Evolutionary conservation across 2,113 vertebrate genomes (phyloP), one percentile per base, ranked within the genome.

Genomic region (Megalops atlanticus): DNA sequence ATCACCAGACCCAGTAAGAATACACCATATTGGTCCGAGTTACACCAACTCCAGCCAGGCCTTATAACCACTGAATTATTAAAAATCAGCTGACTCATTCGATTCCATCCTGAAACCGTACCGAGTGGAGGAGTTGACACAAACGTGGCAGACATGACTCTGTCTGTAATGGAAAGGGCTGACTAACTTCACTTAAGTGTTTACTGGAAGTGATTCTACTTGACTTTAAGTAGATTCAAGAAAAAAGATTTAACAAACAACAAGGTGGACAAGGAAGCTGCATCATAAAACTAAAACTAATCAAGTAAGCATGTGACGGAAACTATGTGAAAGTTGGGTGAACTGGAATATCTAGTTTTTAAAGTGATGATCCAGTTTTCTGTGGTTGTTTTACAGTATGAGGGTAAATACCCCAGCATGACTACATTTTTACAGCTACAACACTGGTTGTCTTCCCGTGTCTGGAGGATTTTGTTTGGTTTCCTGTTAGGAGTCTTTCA

Each of bases 21-120:
- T 88, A 91, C 88, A 85, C 45, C 54, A 40, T 79, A 68, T 86
- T 83, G 83, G 80, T 41, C 73, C 11, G 77, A 80, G 81, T 85
- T 84, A 81, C 68, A 52, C 84, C 84, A 74, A 16, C 77, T 81
- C 71, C 43, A 84, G 89, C 89, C 91, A 93, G 45, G 69, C 33
- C 40, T 14, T 33, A 40, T 49, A 87, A 91, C 89, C 88, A 43
- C 90, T 93, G 86, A 94, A 92, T 94, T 92, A 93, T 93, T 93
- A 82, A 94, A 88, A 83, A 86, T 86, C 75, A 86, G 83, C 88
- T 87, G 87, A 89, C 88, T 83, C 80, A 36, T 87, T 87, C 82
- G 18, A 54, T 92, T 91, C 85, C 81, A 87, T 68, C 69, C 43
- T 84, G 79, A 87, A 86, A 45, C 47, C 70, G 74, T 78, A 74